These are phyloP conservation scores for Junonia oenone DNA, from an alignment of 2,888 invertebrate genomes.

Conservation along the genomic window DNA sequence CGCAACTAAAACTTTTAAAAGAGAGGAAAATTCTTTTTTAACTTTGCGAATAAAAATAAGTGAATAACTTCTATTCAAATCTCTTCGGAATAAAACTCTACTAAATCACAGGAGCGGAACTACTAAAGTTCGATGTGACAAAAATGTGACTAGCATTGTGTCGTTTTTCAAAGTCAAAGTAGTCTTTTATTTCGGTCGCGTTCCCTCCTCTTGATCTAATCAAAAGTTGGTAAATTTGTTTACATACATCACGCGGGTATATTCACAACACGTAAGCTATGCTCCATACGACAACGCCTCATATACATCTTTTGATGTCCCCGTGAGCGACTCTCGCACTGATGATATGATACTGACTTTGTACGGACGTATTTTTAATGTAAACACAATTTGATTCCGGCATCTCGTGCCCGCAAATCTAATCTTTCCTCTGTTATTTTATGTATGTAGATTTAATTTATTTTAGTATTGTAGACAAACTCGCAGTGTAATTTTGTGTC, in stretches of 20 bases:
- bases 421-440: constrained; percentile 51
- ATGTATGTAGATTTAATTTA: constrained; percentile 36
- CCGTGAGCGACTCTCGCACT: constrained; percentile 45
- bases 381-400: constrained; percentile 60
- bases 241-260: constrained; percentile 59
- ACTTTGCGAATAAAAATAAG: constrained; percentile 13
- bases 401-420: constrained; percentile 51
- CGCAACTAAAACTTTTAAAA: constrained; percentile 4
- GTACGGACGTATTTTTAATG: constrained; percentile 58
- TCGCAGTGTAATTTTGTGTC: constrained; percentile 25
- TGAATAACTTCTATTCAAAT: constrained; percentile 18
- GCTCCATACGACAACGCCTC: constrained; percentile 54
- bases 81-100: constrained; percentile 19
- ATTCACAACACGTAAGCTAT: constrained; percentile 69
- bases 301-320: constrained; percentile 57
- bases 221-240: constrained; percentile 74
- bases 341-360: constrained; percentile 60
- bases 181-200: constrained; percentile 55
- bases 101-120: constrained; percentile 26
- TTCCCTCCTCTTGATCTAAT: constrained; percentile 61
- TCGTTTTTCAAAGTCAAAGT: constrained; percentile 30
- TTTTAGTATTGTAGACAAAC: constrained; percentile 27
- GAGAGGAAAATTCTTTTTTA: constrained; percentile 13
- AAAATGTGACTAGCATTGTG: constrained; percentile 35
- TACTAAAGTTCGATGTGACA: constrained; percentile 30